Conservation (phyloP, 2,797 vertebrate genomes). For the Melanitta fusca region DNA sequence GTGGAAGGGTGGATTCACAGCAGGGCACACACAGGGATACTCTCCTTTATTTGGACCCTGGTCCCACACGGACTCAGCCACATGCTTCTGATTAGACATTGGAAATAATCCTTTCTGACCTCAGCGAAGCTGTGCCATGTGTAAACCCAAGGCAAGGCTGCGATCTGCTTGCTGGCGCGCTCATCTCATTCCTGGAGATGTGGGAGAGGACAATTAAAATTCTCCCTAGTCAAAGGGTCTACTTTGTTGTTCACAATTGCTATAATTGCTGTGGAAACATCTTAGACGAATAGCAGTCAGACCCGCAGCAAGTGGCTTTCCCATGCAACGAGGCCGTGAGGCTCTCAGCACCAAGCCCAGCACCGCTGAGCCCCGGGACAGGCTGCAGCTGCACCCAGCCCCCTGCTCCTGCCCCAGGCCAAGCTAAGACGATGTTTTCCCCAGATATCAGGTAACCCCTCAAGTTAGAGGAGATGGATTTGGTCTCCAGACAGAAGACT, state of each 20-base stretch:
- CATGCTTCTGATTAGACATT: neutral
- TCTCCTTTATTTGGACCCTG: neutral
- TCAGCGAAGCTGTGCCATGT: neutral
- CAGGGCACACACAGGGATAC: neutral
- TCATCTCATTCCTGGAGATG: neutral
- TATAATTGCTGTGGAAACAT: neutral
- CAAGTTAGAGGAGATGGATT: neutral
- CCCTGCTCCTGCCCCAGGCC: neutral
- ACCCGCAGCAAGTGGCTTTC: neutral
- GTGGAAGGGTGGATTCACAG: neutral
- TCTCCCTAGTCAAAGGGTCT: neutral
- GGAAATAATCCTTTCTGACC: neutral
- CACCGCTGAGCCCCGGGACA: neutral
- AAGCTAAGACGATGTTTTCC: neutral
- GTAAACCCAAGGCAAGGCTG: neutral
- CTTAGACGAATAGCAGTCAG: neutral
- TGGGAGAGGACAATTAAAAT: neutral
- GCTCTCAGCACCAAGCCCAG: neutral
- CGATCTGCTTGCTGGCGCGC: neutral
- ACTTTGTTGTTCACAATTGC: neutral
- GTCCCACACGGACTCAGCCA: neutral
- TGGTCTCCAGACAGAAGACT: neutral
- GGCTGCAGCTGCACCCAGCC: neutral
- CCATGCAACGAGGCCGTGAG: neutral
- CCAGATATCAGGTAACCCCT: neutral